Percentiles rank a stretch among this genome's conserved stretches.
Conservation (phyloP, 2,113 vertebrate species). For the Bufo gargarizans region DNA sequence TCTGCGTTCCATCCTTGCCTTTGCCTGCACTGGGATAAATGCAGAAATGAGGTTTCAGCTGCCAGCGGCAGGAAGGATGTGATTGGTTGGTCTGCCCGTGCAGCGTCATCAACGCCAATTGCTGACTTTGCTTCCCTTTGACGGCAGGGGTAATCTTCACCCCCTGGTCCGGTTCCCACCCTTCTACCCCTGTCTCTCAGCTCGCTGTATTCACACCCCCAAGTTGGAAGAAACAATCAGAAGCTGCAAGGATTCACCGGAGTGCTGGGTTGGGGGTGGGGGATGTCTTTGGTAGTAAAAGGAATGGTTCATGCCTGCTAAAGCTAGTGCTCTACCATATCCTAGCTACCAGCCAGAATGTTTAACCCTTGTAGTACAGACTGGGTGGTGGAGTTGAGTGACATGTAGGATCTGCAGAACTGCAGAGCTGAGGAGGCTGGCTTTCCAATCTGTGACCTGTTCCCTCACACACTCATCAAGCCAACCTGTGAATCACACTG, state of each 20-base stretch:
- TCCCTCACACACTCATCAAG: conserved; percentile 26
- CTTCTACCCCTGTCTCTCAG: conserved; percentile 31
- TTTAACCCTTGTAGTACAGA: conserved; percentile 36
- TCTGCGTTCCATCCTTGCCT: conserved; percentile 47
- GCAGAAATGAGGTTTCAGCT: conserved; percentile 59
- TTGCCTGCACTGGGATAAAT: conserved; percentile 56
- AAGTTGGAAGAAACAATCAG: conserved; percentile 60
- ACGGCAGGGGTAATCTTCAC: conserved; percentile 48
- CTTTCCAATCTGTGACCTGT: conserved; percentile 33
- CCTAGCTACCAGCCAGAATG: not conserved
- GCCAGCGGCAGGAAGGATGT: conserved; percentile 56
- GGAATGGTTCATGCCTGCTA: conserved; percentile 7
- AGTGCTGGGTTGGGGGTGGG: not conserved
- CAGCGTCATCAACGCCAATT: conserved; percentile 65
- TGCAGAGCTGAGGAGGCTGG: conserved; percentile 35
- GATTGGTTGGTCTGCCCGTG: conserved; percentile 61
- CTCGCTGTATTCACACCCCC: conserved; percentile 42
- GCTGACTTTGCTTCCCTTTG: conserved; percentile 64
- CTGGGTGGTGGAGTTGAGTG: conserved; percentile 12
- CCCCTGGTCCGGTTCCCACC: conserved; percentile 35
- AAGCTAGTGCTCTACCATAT: not conserved
- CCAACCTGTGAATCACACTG: conserved; percentile 45
- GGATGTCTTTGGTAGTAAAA: not conserved
- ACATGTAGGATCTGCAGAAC: conserved; percentile 24
- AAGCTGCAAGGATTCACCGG: conserved; percentile 35